phyloP scores from a whole-genome alignment of 2,888 invertebrate species.

The Chrysolina americana region DNA sequence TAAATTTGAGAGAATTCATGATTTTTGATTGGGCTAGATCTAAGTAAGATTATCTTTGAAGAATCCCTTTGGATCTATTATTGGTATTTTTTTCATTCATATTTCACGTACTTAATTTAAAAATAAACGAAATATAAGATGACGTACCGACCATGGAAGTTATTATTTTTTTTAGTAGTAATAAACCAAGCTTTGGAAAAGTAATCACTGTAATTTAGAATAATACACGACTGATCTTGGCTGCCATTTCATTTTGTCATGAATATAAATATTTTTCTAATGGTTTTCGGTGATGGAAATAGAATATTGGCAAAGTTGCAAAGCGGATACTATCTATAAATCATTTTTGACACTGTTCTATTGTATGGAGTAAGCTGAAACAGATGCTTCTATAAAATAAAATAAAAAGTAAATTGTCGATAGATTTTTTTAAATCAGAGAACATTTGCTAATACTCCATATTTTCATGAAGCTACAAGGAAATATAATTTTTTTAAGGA shows the following conservation, averaged over 20 bases:
- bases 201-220: background rate
- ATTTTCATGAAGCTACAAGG: no score
- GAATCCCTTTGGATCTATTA: no score
- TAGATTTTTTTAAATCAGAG: background rate
- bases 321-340: slow-evolving; percentile 35
- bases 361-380: slow-evolving; percentile 7
- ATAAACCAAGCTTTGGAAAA: background rate
- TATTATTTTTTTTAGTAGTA: background rate
- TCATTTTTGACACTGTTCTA: slow-evolving; percentile 36
- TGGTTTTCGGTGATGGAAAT: slow-evolving; percentile 34
- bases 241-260: background rate
- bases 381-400: background rate
- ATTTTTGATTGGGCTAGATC: no score
- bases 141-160: no score
- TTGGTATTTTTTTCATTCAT: no score
- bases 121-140: no score
- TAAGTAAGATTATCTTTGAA: no score
- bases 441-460: no score
- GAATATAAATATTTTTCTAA: slow-evolving; percentile 25
- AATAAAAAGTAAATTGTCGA: background rate
- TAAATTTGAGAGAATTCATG: no score
- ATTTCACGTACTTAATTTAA: no score
- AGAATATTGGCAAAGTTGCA: slow-evolving; percentile 38
- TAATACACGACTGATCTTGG: background rate
- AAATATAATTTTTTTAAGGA: no score